These are phyloP conservation scores for Sebastiscus tertius DNA, from an alignment of 2,797 vertebrate species.

Conservation along the genomic window DNA sequence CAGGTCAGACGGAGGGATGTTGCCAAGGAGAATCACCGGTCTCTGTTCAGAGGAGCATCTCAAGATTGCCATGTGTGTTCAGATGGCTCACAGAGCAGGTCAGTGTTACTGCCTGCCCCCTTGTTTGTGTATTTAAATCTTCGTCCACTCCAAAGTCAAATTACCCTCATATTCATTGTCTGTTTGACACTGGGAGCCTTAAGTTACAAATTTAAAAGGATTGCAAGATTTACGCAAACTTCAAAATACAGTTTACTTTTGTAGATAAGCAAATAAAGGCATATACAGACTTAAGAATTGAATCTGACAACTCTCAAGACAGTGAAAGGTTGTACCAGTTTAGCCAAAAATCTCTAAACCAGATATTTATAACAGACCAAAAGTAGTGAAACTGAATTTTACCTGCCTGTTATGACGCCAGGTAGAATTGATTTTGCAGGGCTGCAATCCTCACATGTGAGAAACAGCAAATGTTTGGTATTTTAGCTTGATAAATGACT, in stretches of 20 bases:
- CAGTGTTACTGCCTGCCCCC: neutral
- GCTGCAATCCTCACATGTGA: no score
- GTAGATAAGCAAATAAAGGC: no score
- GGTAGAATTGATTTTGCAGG: neutral
- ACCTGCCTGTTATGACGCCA: neutral
- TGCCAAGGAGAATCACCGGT: conserved; percentile 89
- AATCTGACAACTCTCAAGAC: neutral
- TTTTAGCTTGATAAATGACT: no score
- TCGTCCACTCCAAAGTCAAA: neutral
- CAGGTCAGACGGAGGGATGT: conserved; percentile 91
- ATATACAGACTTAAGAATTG: neutral
- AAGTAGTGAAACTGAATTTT: neutral
- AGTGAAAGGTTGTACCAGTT: neutral
- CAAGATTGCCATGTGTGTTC: conserved; percentile 91
- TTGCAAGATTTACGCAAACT: neutral
- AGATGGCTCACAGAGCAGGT: conserved; percentile 99
- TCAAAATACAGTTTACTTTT: no score
- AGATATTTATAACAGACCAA: neutral
- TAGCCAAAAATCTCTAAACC: neutral
- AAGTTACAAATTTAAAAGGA: neutral
- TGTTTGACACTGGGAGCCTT: neutral
- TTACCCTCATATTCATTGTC: neutral
- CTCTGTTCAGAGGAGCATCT: conserved; percentile 92
- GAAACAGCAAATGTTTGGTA: no score
- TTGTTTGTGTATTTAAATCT: neutral